phyloP scores from a whole-genome alignment of 1,140 invertebrate species.

The Anthonomus grandis region DNA sequence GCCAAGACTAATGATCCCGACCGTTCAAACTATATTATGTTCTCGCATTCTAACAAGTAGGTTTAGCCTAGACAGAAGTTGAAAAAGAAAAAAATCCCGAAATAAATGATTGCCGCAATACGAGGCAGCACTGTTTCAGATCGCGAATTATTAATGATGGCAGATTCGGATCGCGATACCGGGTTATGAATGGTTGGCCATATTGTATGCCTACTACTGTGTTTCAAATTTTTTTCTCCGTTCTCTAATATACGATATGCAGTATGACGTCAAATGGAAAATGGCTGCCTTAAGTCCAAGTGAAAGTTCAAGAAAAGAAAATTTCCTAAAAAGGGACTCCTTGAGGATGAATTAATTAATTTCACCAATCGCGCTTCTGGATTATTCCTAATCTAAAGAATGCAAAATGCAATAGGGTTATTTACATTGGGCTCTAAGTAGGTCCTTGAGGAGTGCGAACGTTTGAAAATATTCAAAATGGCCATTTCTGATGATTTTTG shows the following conservation, averaged over 20 bases:
- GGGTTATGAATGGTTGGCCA: conserved; percentile 25
- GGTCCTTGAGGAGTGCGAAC: too few relatives aligned
- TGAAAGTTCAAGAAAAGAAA: too few relatives aligned
- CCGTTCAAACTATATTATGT: conserved; percentile 23
- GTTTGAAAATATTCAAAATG: too few relatives aligned
- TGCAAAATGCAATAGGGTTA: too few relatives aligned
- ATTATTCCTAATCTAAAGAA: too few relatives aligned
- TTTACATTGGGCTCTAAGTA: too few relatives aligned
- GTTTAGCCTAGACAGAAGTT: conserved; percentile 18
- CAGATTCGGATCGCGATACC: conserved; percentile 17
- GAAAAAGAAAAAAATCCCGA: conserved; percentile 16
- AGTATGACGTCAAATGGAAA: too few relatives aligned
- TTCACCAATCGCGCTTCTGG: too few relatives aligned
- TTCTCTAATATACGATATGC: background rate
- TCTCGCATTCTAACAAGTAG: conserved; percentile 20
- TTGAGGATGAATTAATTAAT: too few relatives aligned
- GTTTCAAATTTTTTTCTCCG: conserved; percentile 11
- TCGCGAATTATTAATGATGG: conserved; percentile 23
- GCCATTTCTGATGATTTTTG: too few relatives aligned
- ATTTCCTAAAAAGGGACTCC: too few relatives aligned
- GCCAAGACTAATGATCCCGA: conserved; percentile 16
- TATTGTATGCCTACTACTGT: conserved; percentile 27
- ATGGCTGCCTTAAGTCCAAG: too few relatives aligned
- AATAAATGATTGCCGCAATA: conserved; percentile 25
- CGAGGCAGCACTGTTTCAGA: conserved; percentile 24